Base-by-base conservation (phyloP, 2,113 vertebrate genomes). In the Hassar affinis region DNA sequence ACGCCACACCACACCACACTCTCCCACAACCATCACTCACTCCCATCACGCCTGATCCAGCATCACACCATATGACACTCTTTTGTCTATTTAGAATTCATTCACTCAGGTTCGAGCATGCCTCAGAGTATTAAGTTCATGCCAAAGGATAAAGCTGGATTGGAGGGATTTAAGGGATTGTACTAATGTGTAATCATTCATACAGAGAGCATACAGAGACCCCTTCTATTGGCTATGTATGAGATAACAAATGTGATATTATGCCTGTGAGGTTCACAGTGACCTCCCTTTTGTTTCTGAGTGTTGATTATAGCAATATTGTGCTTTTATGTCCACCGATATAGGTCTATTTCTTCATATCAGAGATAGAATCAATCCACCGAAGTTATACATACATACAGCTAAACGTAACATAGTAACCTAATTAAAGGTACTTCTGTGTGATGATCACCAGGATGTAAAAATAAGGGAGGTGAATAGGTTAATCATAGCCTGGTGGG, bases 401-500 rank as follows among this genome's bases (percentile, higher is more conserved):
- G 84, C 86, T 85, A 88, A 88, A 84, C 57, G 81, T 91, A 93
- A 90, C 89, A 93, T 84, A 85, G 87, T 93, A 93, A 94, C 93
- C 94, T 91, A 93, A 93, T 94, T 94, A 93, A 91, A 92, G 79
- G 89, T 74, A 85, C 86, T 79, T 90, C 89, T 88, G 90, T 91
- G 91, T 91, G 83, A 92, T 91, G 92, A 91, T 90, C 90, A 72
- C 66, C 88, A 87, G 86, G 86, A 85, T 91, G 86, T 91, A 88
- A 91, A 91, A 93, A 84, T 89, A 90, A 90, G 86, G 92, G 87
- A 91, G 91, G 92, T 92, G 88, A 82, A 84, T 20, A 90, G 94
- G 94, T 94, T 94, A 94, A 94, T 94, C 90, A 93, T 94, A 91
- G 92, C 94, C 93, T 91, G 89, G 64, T 94, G 92, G 93, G 92